Percentiles rank a stretch among this genome's conserved stretches.
Conservation (phyloP, 2,113 vertebrate genomes). For the Tympanuchus pallidicinctus region DNA sequence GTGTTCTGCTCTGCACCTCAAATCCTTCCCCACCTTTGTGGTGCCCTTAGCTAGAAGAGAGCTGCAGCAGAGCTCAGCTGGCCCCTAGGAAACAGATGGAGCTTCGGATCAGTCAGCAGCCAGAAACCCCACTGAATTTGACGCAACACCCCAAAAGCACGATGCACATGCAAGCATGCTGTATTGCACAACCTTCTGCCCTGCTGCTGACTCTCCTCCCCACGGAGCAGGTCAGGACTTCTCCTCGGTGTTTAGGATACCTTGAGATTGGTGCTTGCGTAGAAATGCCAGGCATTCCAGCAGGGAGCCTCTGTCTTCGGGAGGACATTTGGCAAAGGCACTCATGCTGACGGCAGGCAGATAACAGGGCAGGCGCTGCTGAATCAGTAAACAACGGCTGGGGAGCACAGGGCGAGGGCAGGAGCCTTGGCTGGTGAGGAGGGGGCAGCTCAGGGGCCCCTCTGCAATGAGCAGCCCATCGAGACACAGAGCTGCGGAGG, state of each 20-base stretch:
- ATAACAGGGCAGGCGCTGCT: neutral
- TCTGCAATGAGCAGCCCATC: too few species aligned
- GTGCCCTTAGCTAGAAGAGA: neutral
- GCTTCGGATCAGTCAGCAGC: neutral
- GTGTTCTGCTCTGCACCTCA: accelerated
- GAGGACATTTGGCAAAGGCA: neutral
- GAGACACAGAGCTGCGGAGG: accelerated
- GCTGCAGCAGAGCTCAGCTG: neutral
- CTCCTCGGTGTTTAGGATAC: neutral
- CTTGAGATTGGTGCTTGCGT: neutral
- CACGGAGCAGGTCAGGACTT: neutral
- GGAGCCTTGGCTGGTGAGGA: neutral
- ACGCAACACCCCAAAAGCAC: too few species aligned
- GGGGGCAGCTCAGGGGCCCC: neutral
- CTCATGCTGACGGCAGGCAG: neutral
- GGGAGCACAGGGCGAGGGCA: neutral
- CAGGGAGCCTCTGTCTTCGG: neutral
- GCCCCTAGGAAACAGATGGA: neutral
- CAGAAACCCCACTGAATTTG: neutral
- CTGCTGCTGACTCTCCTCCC: neutral
- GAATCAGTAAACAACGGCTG: neutral
- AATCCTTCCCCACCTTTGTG: accelerated
- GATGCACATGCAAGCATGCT: neutral
- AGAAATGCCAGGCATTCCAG: slow-evolving; percentile 1
- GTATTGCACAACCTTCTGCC: neutral